Base-by-base conservation (phyloP, 2,888 invertebrate genomes). In the Harmothoe impar region DNA sequence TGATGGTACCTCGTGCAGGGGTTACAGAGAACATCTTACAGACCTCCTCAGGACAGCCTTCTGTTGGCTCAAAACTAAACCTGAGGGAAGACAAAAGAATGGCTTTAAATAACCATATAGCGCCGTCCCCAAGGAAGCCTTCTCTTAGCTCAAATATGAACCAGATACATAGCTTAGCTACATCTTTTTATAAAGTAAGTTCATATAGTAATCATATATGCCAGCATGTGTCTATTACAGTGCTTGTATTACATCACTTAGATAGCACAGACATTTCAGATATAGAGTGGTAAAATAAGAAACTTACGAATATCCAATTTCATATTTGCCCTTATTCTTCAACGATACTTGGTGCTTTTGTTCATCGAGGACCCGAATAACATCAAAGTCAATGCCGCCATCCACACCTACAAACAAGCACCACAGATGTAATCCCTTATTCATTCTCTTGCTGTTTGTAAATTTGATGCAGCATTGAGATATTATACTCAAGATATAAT, bases 291-390 rank as follows among this genome's bases (percentile, higher is more conserved):
- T 43, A 43, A 3, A 43, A 43, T 3, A 43, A 43, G 5, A 43
- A 43, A 94, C 95, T 93, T 93, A 96, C 96, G 94, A 94, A 93
- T 94, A 96, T 78, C 93, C 93, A 91, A 96, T 95, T 91, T 96
- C 96, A 93, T 96, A 96, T 95, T 95, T 95, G 52, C 96, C 96
- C 93, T 96, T 96, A 93, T 96, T 96, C 91, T 96, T 96, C 91
- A 96, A 93, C 0, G 95, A 94, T 91, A 95, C 95, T 20, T 93
- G 93, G 92, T 95, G 95, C 93, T 95, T 96, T 52, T 94, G 93
- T 91, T 96, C 96, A 89, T 95, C 95, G 72, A 93, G 93, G 43
- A 96, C 95, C 89, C 95, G 94, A 52, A 96, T 94, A 23, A 94
- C 94, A 15, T 96, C 96, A 94, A 96, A 96, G 92, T 96, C 96